A percentile compares a stretch with the other conserved stretches of the same genome.
These are phyloP conservation scores for Dicrurus megarhynchus DNA, from an alignment of 2,113 vertebrate species.

Conservation along the genomic window DNA sequence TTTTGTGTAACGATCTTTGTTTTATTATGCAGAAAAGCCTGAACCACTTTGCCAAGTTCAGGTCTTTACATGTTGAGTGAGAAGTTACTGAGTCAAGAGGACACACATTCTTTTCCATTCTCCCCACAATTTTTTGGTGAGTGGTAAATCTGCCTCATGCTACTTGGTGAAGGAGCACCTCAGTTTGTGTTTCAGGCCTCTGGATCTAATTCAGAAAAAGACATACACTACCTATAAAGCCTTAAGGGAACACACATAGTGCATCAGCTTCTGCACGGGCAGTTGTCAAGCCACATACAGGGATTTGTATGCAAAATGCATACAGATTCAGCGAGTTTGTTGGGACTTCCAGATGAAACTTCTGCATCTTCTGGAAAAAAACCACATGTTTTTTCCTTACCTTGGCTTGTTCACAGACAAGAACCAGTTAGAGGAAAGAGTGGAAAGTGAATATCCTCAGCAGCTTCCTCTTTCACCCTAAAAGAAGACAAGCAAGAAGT, in stretches of 20 bases:
- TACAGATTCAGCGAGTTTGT: not conserved
- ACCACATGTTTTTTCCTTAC: not conserved
- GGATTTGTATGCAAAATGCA: not conserved
- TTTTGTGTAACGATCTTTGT: not conserved
- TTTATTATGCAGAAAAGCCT: not conserved
- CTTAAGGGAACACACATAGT: not conserved
- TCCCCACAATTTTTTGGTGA: not conserved
- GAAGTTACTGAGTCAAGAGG: not conserved
- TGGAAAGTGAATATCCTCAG: not conserved
- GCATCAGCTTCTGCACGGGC: not conserved
- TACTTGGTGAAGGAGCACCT: not conserved
- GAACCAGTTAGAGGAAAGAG: not conserved
- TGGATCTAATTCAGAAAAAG: not conserved
- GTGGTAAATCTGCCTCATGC: not conserved
- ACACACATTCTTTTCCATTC: not conserved
- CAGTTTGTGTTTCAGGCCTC: not conserved
- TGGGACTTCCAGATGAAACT: not conserved
- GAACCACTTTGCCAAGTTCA: not conserved
- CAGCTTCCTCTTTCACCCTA: not conserved
- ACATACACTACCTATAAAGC: not conserved
- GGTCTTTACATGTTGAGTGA: not conserved
- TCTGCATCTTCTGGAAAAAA: not conserved
- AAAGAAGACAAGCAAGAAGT: not conserved
- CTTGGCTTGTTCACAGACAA: not conserved
- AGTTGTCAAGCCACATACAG: not conserved